These are phyloP conservation scores for Erpetoichthys calabaricus DNA, from an alignment of 2,797 vertebrate species.

Conservation along the genomic window DNA sequence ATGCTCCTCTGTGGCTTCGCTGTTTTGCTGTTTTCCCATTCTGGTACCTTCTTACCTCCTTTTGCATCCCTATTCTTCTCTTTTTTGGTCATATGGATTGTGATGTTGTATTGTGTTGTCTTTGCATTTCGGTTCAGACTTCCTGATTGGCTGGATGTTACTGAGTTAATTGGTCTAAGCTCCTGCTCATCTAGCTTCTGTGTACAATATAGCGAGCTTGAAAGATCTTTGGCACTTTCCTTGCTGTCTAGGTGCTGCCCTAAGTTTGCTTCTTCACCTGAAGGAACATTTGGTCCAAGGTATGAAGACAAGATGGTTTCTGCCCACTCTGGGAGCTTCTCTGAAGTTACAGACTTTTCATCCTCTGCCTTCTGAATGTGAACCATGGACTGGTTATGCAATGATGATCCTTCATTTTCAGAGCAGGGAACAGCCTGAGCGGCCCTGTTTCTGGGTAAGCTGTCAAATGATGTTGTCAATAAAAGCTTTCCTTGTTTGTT, in stretches of 20 bases:
- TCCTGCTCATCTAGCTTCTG: too few species aligned
- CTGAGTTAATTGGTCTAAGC: neutral
- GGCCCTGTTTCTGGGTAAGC: neutral
- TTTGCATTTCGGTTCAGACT: neutral
- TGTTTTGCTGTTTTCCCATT: too few species aligned
- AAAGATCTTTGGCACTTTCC: neutral
- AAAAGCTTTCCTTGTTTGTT: neutral
- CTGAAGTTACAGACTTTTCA: accelerated
- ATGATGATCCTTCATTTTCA: too few species aligned
- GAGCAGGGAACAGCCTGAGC: neutral
- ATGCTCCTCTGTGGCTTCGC: too few species aligned
- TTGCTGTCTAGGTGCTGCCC: neutral
- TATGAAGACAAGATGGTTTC: slow-evolving; percentile 11
- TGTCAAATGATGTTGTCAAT: neutral
- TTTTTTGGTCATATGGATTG: slow-evolving; percentile 16
- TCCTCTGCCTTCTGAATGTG: too few species aligned
- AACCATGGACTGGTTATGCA: too few species aligned
- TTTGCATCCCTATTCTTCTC: slow-evolving; percentile 7
- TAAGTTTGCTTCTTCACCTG: neutral
- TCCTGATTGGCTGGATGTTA: neutral
- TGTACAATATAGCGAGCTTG: neutral
- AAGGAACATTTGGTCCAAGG: neutral
- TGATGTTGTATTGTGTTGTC: slow-evolving; percentile 15
- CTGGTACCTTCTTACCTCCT: neutral
- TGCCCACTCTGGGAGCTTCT: slow-evolving; percentile 9